Percentiles rank a stretch among this genome's conserved stretches.
These are phyloP conservation scores for Hermodice carunculata DNA, from an alignment of 2,888 invertebrate species.

Conservation along the genomic window DNA sequence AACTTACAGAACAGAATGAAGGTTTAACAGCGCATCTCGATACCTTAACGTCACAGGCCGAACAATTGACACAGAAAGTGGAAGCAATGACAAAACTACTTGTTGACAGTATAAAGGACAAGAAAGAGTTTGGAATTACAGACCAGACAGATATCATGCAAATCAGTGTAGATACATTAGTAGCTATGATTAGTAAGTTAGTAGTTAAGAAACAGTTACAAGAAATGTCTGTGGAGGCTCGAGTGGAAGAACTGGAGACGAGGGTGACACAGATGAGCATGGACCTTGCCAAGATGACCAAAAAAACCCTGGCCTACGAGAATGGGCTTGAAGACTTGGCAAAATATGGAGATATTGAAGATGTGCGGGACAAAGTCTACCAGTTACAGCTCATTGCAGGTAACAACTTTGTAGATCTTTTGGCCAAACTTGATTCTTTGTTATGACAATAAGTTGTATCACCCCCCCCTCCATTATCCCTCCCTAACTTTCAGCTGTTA, in stretches of 20 bases:
- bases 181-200: slow-evolving; percentile 20
- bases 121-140: slow-evolving; percentile 16
- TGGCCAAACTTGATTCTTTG: no score
- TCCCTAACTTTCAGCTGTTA: no score
- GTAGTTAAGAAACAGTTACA: slow-evolving; percentile 27
- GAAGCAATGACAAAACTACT: slow-evolving; percentile 4
- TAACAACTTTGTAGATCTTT: no score
- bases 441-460: no score
- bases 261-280: slow-evolving; percentile 59
- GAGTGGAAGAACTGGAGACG: slow-evolving; percentile 65
- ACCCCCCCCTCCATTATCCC: no score
- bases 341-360: slow-evolving; percentile 42
- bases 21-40: slow-evolving; percentile 22
- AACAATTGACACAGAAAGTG: slow-evolving; percentile 15
- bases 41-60: slow-evolving; percentile 13
- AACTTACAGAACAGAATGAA: slow-evolving; percentile 31
- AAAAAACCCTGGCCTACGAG: slow-evolving; percentile 56
- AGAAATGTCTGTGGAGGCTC: slow-evolving; percentile 46
- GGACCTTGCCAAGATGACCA: slow-evolving; percentile 58
- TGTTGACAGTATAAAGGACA: slow-evolving; percentile 20
- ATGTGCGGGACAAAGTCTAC: slow-evolving; percentile 48
- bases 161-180: not conserved
- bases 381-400: slow-evolving; percentile 53
- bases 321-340: slow-evolving; percentile 56
- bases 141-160: slow-evolving; percentile 9